Evolutionary conservation across 1,140 invertebrate species (phyloP), one percentile per base, ranked within the genome.

Genomic region (Brachionus rotundiformis): DNA sequence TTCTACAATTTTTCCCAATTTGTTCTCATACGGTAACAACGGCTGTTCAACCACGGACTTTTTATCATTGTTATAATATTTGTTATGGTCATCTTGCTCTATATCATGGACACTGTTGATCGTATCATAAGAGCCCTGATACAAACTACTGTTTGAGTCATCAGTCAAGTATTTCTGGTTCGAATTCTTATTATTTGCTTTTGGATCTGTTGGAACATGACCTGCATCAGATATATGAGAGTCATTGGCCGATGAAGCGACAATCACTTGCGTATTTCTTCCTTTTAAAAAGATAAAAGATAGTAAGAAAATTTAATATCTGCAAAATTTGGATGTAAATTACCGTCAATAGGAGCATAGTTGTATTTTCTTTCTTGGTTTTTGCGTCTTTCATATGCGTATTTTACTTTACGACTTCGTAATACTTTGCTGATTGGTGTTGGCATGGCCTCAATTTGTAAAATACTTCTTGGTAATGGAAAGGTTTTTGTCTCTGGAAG

Each of bases 401-500:
- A 59, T 31, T 79, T 81, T 8, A 81, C 54, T 36, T 81, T 81
- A 3, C 31, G 29, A 7, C 54, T 81, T 68, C 79, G 11, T 16
- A 65, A 49, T 19, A 65, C 65, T 81, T 81, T 81, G 33, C 61
- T 61, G 33, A 81, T 81, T 23, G 25, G 36, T 49, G 54, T 81
- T 36, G 79, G 54, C 79, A 68, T 68, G 7, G 54, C 79, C 63
- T 81, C 79, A 4, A 81, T 81, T 65, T 82, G 81, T 10, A 61
- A 39, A 19, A 82, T 75, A 19, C 61, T 75, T 75, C 71, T 59
- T 63, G 81, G 71, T 33, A 82, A 39, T 31, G 81, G 81, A 61
- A 59, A 77, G 19, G 33, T 59, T 76, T 76, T 75, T 47, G 71
- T 76, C 36, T 82, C 81, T 33, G 81, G 81, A 19, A 82, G 65